Base-by-base conservation (phyloP, 2,113 vertebrate species). In the Nannobrachium achirus region DNA sequence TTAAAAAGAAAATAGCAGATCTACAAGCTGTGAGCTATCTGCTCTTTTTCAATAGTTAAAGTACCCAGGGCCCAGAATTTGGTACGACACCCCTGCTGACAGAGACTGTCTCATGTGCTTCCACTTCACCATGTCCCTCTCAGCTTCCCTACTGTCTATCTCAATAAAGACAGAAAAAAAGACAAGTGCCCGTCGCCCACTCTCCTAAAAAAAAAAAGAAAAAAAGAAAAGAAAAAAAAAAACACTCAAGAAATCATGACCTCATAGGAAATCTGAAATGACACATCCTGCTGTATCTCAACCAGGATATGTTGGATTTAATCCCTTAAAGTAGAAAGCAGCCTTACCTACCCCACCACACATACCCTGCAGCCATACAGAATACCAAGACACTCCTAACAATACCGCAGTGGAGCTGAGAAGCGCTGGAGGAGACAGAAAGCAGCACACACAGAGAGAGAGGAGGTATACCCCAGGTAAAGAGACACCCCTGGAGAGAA, bases 401-500 rank as follows among this genome's bases (percentile, higher is more conserved):
- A 57, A 33, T 33, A 5, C 46, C 67, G 79, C 71, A 69, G 70
- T 80, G 77, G 61, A 71, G 75, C 77, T 58, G 61, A 46, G 63
- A 41, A 45, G 72, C 60, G 60, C 52, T 70, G 75, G 52, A 74
- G 66, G 73, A 81, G 75, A 74, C 42, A 40, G 65, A 44, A 70
- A 81, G 74, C 69, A 75, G 86, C 66, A 86, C 81, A 80, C 79
- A 87, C n/a, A n/a, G n/a, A n/a, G n/a, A n/a, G 25, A 33, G 25
- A 33, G 25, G 25, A 85, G 81, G 82, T 66, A 80, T 62, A 79
- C 80, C 77, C 76, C 57, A 62, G 71, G 67, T 81, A 83, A 85
- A 83, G 69, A 80, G 57, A 66, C 69, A 33, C 84, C 88, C 83
- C 86, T 65, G 71, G 84, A 80, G 89, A 89, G 78, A 61, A 76